phyloP scores from a whole-genome alignment of 92 coral and sea anemone genomes.

The Zoanthus sociatus region DNA sequence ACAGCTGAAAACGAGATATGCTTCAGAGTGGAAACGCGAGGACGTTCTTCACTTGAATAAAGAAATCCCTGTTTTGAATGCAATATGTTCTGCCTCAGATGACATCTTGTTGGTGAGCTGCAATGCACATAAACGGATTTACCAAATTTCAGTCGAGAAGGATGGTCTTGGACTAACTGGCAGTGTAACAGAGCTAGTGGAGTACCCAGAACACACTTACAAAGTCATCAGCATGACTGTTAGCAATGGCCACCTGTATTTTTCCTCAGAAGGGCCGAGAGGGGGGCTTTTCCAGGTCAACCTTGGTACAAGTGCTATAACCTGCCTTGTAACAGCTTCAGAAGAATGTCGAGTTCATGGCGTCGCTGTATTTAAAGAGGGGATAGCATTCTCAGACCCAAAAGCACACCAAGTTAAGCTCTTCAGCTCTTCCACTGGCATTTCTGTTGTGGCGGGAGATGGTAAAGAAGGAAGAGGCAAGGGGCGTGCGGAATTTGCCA shows the following conservation, averaged over 20 bases:
- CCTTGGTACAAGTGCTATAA: slow-evolving; percentile 27
- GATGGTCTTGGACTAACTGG: slow-evolving; percentile 62
- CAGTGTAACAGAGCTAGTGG: slow-evolving; percentile 53
- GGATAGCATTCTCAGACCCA: slow-evolving; percentile 66
- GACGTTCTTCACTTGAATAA: slow-evolving; percentile 58
- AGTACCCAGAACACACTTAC: slow-evolving; percentile 48
- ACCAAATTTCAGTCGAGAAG: slow-evolving; percentile 59
- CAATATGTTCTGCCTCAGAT: slow-evolving; percentile 64
- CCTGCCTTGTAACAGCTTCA: slow-evolving; percentile 20
- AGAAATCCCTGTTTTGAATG: slow-evolving; percentile 33
- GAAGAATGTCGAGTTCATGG: slow-evolving; percentile 35
- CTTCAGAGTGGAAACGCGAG: slow-evolving; percentile 43
- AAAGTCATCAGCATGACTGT: slow-evolving; percentile 60
- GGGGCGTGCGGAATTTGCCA: slow-evolving; percentile 49
- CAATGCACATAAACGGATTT: slow-evolving; percentile 46
- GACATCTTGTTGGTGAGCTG: slow-evolving; percentile 58
- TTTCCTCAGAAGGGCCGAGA: slow-evolving; percentile 62
- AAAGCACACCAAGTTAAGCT: slow-evolving; percentile 62
- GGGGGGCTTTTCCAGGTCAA: slow-evolving; percentile 67
- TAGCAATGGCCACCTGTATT: slow-evolving; percentile 43
- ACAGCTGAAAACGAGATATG: slow-evolving; percentile 48
- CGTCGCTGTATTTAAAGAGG: slow-evolving; percentile 54
- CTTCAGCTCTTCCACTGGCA: slow-evolving; percentile 54
- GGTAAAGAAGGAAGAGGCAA: slow-evolving; percentile 51
- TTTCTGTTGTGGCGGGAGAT: slow-evolving; percentile 57